Conservation (phyloP, 2,888 invertebrate genomes). For the Epiblema foenella region DNA sequence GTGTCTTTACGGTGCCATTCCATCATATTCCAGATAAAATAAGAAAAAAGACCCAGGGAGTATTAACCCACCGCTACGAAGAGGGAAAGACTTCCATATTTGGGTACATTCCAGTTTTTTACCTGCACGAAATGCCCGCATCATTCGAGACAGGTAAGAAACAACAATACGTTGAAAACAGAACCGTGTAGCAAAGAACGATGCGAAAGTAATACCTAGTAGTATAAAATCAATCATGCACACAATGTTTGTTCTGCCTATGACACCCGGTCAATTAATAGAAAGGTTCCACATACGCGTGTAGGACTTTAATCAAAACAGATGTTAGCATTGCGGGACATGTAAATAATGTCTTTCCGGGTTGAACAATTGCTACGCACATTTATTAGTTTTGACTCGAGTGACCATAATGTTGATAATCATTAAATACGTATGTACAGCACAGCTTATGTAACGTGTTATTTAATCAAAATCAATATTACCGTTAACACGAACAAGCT, state of each 20-base stretch:
- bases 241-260: conserved; percentile 9
- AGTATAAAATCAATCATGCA: conserved; percentile 25
- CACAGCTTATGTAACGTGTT: no score
- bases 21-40: conserved; percentile 25
- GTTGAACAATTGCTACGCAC: background rate
- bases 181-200: conserved; percentile 11
- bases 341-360: background rate
- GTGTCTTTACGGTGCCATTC: conserved; percentile 12
- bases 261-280: conserved; percentile 35
- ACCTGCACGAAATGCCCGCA: conserved; percentile 14
- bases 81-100: conserved; percentile 14
- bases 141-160: conserved; percentile 32
- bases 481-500: background rate
- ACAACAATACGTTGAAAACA: conserved; percentile 13
- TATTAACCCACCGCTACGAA: conserved; percentile 2
- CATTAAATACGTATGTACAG: conserved; percentile 1
- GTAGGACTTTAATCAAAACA: conserved; percentile 9
- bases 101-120: conserved; percentile 30
- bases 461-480: background rate
- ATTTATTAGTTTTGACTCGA: background rate
- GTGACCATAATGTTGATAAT: background rate
- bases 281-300: conserved; percentile 17
- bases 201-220: conserved; percentile 3
- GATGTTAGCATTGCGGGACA: background rate
- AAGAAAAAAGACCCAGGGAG: conserved; percentile 8